Evolutionary conservation across 2,113 vertebrate species (phyloP).

Genomic region (Prinia subflava): DNA sequence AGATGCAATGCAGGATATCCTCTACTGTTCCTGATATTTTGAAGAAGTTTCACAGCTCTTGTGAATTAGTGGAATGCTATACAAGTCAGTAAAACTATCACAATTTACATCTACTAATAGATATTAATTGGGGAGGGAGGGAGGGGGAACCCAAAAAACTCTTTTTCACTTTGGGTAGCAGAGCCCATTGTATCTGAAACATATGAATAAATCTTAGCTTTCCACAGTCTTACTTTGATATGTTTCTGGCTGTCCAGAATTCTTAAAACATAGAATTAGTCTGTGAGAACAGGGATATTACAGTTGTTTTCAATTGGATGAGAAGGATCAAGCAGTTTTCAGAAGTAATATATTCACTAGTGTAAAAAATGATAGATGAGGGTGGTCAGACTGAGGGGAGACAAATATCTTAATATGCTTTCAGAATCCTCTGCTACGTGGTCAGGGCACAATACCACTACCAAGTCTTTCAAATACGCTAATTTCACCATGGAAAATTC

Average conservation of each 20-base stretch:
- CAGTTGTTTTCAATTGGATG: not conserved
- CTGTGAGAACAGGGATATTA: not conserved
- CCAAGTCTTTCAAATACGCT: not conserved
- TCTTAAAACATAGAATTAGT: not conserved
- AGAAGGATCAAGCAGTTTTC: not conserved
- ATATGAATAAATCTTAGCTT: not conserved
- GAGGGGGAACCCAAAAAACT: rapidly evolving
- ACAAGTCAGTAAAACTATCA: not conserved
- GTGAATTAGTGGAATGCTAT: not conserved
- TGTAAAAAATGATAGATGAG: not conserved
- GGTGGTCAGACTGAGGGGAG: not conserved
- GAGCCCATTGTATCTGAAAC: not conserved
- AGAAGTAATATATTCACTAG: not conserved
- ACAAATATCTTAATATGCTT: not conserved
- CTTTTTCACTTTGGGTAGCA: not conserved
- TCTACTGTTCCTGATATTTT: not conserved
- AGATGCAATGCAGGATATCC: not conserved
- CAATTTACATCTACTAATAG: not conserved
- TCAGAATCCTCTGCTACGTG: not conserved
- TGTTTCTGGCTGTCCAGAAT: not conserved
- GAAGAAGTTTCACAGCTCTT: not conserved
- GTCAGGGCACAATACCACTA: not conserved
- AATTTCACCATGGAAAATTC: not conserved
- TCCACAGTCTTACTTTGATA: not conserved
- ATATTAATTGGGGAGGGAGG: not conserved